Conservation (phyloP, 2,888 invertebrate species). For the Bimastos eiseni region DNA sequence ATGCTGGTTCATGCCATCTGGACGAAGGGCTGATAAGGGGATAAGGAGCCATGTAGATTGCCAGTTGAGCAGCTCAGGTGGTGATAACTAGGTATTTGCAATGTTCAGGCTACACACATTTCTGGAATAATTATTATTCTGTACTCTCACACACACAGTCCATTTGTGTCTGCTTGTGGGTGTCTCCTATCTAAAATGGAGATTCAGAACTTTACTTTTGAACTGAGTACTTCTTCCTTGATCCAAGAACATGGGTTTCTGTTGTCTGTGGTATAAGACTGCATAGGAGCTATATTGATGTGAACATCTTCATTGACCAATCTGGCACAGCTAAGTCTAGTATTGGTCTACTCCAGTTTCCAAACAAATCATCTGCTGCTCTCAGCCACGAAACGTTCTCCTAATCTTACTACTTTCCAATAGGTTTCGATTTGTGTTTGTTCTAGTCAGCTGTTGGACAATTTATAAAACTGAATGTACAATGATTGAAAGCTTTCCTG, state of each 20-base stretch:
- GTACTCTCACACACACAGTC: background rate
- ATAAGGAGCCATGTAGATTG: background rate
- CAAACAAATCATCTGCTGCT: constrained; percentile 6
- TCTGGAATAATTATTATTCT: constrained; percentile 1
- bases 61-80: background rate
- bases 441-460: constrained; percentile 1
- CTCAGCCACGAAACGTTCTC: background rate
- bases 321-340: background rate
- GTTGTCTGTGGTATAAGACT: background rate
- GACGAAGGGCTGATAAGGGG: background rate
- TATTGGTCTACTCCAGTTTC: background rate
- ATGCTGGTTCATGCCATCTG: background rate
- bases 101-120: background rate
- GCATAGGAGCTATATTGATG: background rate
- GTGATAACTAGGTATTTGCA: background rate
- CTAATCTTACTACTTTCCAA: background rate
- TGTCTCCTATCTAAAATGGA: background rate
- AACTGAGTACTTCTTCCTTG: background rate
- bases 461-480: background rate
- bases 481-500: background rate
- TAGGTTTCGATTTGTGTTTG: background rate
- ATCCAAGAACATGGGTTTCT: background rate
- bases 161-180: background rate
- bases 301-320: background rate
- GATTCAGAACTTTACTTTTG: background rate